Percentiles rank a stretch among this genome's conserved stretches.
Evolutionary conservation across 2,113 vertebrate genomes (phyloP).

Genomic region (Oriolus oriolus): DNA sequence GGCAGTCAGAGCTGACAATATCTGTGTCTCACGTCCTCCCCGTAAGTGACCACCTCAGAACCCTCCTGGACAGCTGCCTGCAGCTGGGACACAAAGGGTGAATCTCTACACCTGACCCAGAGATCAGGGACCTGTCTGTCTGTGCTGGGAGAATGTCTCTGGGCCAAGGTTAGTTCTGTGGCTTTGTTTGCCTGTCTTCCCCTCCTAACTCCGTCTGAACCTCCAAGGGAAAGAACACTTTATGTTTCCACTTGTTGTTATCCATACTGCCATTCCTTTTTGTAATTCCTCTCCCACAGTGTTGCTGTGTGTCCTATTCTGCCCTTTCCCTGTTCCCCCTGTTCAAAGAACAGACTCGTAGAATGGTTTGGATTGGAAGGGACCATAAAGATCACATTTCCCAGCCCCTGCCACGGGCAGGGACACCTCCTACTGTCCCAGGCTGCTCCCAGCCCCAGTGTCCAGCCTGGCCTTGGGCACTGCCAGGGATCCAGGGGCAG

Average conservation of each 20-base stretch:
- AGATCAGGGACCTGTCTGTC: not conserved
- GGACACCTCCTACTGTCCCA: not conserved
- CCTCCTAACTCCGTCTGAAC: not conserved
- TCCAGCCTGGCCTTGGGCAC: not conserved
- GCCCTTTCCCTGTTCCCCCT: not conserved
- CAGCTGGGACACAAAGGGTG: not conserved
- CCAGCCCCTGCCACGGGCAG: not conserved
- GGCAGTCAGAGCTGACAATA: not conserved
- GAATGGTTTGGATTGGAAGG: not conserved
- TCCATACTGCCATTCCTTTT: not conserved
- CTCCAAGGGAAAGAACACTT: not conserved
- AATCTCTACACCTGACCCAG: not conserved
- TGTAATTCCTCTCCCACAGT: not conserved
- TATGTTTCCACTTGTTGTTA: not conserved
- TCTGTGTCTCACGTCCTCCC: not conserved
- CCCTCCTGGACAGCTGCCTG: not conserved
- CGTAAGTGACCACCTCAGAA: not conserved
- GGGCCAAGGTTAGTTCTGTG: not conserved
- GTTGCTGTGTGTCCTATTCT: not conserved
- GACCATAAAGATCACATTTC: not conserved
- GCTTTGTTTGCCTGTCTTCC: not conserved
- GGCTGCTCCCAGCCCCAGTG: not conserved
- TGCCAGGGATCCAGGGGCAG: not conserved
- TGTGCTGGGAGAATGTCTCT: not conserved
- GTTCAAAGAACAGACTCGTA: not conserved